Conservation (phyloP, 2,113 vertebrate genomes). For the Chaetorhynchus papuensis region DNA sequence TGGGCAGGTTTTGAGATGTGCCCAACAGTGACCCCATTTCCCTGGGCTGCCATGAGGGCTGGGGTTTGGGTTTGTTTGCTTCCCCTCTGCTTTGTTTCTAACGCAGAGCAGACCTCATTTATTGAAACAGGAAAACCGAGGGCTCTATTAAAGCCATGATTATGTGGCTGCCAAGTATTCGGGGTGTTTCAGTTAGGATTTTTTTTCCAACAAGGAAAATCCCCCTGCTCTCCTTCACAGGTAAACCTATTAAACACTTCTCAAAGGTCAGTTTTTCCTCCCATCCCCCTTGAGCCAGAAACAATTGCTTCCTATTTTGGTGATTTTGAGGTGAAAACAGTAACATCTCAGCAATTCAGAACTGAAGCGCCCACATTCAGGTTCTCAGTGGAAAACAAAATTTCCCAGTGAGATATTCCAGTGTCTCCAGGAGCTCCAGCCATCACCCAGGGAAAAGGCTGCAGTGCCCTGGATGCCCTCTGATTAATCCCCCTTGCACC, state of each 20-base stretch:
- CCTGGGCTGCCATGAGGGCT: neutral
- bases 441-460: neutral
- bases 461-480: neutral
- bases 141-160: neutral
- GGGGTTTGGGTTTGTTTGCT: conserved; percentile 13
- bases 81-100: conserved; percentile 39
- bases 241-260: neutral
- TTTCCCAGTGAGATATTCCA: neutral
- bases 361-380: neutral
- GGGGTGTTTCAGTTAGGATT: neutral
- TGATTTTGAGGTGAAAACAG: neutral
- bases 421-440: neutral
- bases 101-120: neutral
- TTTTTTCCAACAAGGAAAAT: neutral
- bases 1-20: conserved; percentile 3
- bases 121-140: neutral
- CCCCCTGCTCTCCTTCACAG: neutral
- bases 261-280: neutral
- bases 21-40: neutral
- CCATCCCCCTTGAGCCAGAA: neutral
- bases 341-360: neutral
- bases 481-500: neutral
- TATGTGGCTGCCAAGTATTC: neutral
- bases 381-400: neutral
- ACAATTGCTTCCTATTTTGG: neutral